Evolutionary conservation across 1,140 invertebrate genomes (phyloP).

Genomic region (Listronotus oregonensis): DNA sequence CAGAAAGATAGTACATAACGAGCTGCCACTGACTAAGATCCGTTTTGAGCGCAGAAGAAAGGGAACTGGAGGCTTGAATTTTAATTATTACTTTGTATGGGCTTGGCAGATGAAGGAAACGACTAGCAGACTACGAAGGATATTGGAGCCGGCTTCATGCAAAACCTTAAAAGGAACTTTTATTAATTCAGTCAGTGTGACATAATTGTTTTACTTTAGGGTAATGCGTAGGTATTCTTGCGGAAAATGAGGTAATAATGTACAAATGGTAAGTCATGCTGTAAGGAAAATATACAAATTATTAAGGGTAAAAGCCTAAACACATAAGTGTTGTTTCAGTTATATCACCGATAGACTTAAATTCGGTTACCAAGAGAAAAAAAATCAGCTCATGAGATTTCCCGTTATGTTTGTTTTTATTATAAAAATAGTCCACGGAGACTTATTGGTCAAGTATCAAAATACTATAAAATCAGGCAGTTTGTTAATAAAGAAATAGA

Average conservation of each 20-base stretch:
- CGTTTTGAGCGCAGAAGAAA: slow-evolving; percentile 35
- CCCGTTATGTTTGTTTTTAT: too few relatives aligned
- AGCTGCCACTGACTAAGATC: slow-evolving; percentile 30
- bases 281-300: too few relatives aligned
- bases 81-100: slow-evolving; percentile 40
- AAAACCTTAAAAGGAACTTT: slow-evolving; percentile 35
- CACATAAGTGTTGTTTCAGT: too few relatives aligned
- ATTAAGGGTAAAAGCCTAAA: too few relatives aligned
- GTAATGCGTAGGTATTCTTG: not conserved
- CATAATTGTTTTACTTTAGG: slow-evolving; percentile 32
- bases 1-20: not conserved
- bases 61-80: slow-evolving; percentile 39
- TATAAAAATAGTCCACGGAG: too few relatives aligned
- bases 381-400: too few relatives aligned
- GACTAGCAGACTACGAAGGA: slow-evolving; percentile 37
- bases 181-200: slow-evolving; percentile 32
- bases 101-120: slow-evolving; percentile 38
- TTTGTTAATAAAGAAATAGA: too few relatives aligned
- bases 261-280: too few relatives aligned
- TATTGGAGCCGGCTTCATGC: slow-evolving; percentile 35
- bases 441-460: too few relatives aligned
- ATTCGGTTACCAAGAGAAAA: too few relatives aligned
- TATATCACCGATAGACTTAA: too few relatives aligned
- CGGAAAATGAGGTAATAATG: slow-evolving; percentile 17
- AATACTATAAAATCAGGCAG: too few relatives aligned